A percentile compares a stretch with the other conserved stretches of the same genome.
Conservation (phyloP, 2,797 vertebrate species). For the Heteromormyrus szaboi region DNA sequence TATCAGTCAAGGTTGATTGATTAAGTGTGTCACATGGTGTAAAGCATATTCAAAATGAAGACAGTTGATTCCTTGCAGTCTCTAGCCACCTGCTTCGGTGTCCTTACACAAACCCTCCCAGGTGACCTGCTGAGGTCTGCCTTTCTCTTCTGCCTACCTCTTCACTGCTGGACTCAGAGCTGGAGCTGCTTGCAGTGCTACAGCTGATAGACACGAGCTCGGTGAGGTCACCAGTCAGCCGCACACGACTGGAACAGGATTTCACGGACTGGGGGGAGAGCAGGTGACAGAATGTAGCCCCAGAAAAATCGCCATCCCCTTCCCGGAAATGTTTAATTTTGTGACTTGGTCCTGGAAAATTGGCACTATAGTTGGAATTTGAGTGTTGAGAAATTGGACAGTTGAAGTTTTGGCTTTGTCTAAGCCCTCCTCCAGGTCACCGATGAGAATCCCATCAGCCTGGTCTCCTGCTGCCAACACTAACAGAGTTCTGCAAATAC, state of each 20-base stretch:
- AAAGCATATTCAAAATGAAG: not conserved
- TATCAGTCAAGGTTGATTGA: not conserved
- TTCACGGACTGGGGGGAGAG: conserved; percentile 27
- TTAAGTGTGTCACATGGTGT: not conserved
- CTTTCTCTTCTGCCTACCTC: conserved; percentile 42
- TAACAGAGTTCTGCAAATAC: conserved; percentile 40
- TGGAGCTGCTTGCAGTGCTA: conserved; percentile 31
- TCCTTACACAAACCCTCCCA: not conserved
- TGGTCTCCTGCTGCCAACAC: conserved; percentile 18
- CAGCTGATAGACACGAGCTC: conserved; percentile 43
- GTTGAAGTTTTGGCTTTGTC: not conserved
- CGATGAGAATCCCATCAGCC: not conserved
- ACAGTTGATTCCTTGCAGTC: not conserved
- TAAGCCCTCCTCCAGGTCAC: not conserved
- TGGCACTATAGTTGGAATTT: not conserved
- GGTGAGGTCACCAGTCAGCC: not conserved
- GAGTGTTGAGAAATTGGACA: not conserved
- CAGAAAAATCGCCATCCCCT: not conserved
- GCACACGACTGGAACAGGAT: conserved; percentile 45
- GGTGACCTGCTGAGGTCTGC: no score
- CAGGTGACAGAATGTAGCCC: not conserved
- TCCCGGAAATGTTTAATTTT: not conserved
- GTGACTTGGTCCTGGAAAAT: not conserved
- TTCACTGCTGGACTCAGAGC: conserved; percentile 52
- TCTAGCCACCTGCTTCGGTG: not conserved